Conservation (phyloP, 2,797 vertebrate species). For the Sebastes hubbsi region DNA sequence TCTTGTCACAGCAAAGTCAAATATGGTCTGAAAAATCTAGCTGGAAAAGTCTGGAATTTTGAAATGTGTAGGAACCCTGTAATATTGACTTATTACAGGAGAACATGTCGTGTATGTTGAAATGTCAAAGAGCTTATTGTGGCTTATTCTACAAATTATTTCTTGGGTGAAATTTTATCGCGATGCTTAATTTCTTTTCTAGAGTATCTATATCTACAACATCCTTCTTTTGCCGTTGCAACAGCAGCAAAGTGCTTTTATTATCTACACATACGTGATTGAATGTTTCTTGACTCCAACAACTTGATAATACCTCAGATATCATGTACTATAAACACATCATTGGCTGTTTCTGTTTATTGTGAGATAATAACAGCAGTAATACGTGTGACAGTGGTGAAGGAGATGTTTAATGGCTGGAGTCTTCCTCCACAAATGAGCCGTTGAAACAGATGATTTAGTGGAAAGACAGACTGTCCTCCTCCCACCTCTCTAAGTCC, state of each 20-base stretch:
- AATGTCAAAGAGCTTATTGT: not conserved
- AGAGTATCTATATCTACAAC: not conserved
- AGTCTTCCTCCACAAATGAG: not conserved
- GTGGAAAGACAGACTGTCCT: slow-evolving; percentile 8
- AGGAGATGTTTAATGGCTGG: not conserved
- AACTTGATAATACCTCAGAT: not conserved
- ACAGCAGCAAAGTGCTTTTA: not conserved
- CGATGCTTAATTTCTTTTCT: not conserved
- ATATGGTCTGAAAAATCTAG: too few species aligned
- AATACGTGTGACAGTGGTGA: not conserved
- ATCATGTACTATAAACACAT: not conserved
- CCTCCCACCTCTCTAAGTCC: slow-evolving; percentile 5
- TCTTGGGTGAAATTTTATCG: not conserved
- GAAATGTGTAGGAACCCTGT: not conserved
- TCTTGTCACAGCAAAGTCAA: too few species aligned
- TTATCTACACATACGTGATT: not conserved
- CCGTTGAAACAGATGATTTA: not conserved
- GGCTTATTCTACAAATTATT: not conserved
- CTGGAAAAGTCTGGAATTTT: not conserved
- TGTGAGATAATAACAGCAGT: not conserved
- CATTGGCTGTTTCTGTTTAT: not conserved
- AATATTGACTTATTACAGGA: too few species aligned
- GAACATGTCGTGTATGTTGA: too few species aligned
- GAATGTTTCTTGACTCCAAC: not conserved
- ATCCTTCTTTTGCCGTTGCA: not conserved